Evolutionary conservation across 2,888 invertebrate genomes (phyloP).

Genomic region (Scaptomyza tumidula): DNA sequence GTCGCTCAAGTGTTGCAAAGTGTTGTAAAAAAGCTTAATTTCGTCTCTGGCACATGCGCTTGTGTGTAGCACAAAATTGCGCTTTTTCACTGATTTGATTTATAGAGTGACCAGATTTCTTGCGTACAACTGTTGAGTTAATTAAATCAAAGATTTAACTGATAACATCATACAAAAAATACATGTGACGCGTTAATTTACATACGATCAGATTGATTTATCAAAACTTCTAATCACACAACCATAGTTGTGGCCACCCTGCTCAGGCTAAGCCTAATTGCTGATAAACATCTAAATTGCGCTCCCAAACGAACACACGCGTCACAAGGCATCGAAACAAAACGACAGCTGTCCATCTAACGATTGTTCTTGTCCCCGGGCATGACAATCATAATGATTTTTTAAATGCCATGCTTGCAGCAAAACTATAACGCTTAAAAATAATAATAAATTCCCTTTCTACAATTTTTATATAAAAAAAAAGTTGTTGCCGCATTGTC

Average conservation of each 20-base stretch:
- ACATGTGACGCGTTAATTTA: slow-evolving; percentile 58
- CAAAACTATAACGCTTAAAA: slow-evolving; percentile 66
- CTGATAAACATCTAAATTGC: slow-evolving; percentile 75
- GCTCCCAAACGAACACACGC: slow-evolving; percentile 55
- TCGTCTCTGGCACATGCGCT: not conserved
- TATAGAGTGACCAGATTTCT: slow-evolving; percentile 16
- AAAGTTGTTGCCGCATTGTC: slow-evolving; percentile 19
- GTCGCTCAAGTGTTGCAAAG: slow-evolving; percentile 33
- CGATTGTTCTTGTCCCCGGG: slow-evolving; percentile 29
- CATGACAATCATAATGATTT: slow-evolving; percentile 72
- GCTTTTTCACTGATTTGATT: slow-evolving; percentile 13
- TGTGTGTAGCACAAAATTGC: slow-evolving; percentile 11
- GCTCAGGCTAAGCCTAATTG: slow-evolving; percentile 72
- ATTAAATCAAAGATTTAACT: slow-evolving; percentile 57
- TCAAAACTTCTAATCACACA: slow-evolving; percentile 64
- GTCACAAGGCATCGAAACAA: slow-evolving; percentile 29
- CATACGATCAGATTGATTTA: slow-evolving; percentile 75
- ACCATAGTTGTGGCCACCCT: slow-evolving; percentile 44
- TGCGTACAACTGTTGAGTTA: slow-evolving; percentile 63
- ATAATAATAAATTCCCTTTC: slow-evolving; percentile 63
- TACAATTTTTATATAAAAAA: slow-evolving; percentile 39
- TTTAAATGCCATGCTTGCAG: slow-evolving; percentile 68
- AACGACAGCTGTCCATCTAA: slow-evolving; percentile 62
- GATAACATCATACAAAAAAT: slow-evolving; percentile 25
- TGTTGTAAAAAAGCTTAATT: slow-evolving; percentile 12